Conservation (phyloP, 2,888 invertebrate species). For the Sphaerophoria taeniata region DNA sequence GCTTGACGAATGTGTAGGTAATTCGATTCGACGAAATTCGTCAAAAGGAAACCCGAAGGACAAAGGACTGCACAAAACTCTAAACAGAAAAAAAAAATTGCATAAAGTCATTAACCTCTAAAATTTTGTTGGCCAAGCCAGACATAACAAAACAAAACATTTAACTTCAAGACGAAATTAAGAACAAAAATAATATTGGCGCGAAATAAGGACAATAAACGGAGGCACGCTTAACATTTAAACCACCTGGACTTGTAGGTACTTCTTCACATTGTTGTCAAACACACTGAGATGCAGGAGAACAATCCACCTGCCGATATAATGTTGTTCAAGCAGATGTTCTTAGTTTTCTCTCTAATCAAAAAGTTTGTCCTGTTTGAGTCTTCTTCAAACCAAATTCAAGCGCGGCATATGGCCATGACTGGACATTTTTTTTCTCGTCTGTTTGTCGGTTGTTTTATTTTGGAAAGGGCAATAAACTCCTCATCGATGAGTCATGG, state of each 20-base stretch:
- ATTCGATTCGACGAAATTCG: constrained; percentile 54
- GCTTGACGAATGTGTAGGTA: constrained; percentile 44
- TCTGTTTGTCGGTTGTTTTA: background rate
- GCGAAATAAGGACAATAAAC: constrained; percentile 58
- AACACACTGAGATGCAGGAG: constrained; percentile 8
- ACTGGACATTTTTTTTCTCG: background rate
- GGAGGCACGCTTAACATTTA: constrained; percentile 56
- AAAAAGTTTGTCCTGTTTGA: constrained; percentile 37
- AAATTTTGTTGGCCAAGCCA: constrained; percentile 40
- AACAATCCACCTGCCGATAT: constrained; percentile 58
- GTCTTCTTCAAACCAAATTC: constrained; percentile 24
- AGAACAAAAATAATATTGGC: constrained; percentile 15
- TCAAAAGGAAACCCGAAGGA: constrained; percentile 43
- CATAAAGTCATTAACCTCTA: constrained; percentile 68
- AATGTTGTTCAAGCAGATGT: constrained; percentile 48
- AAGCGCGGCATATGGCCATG: constrained; percentile 61
- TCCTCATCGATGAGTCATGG: constrained; percentile 58
- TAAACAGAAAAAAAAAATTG: constrained; percentile 48
- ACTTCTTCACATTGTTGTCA: background rate
- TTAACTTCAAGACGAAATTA: background rate
- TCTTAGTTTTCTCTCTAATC: constrained; percentile 53
- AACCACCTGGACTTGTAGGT: constrained; percentile 50
- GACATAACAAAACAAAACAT: constrained; percentile 59
- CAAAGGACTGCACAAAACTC: constrained; percentile 56
- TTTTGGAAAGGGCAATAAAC: constrained; percentile 63